Percentiles rank a stretch among this genome's conserved stretches.
Conservation (phyloP, 2,888 invertebrate species). For the Hyalella azteca region DNA sequence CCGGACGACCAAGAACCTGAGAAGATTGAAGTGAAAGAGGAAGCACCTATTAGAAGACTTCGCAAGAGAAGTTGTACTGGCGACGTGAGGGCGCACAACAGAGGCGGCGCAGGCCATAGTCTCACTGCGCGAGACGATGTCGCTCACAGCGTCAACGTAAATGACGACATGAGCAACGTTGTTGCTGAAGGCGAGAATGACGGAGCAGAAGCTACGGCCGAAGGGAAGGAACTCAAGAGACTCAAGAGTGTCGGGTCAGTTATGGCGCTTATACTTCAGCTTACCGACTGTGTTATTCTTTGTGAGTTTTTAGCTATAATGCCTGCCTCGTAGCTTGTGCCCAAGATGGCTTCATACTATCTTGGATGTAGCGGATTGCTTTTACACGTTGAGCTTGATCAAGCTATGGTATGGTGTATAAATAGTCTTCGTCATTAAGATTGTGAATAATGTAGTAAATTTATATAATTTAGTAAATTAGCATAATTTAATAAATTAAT, state of each 20-base stretch:
- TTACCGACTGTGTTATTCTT: neutral
- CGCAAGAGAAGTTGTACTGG: constrained; percentile 22
- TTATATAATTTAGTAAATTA: no score
- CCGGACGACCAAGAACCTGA: neutral
- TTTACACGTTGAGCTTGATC: no score
- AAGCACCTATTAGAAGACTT: neutral
- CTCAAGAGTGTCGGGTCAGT: constrained; percentile 57
- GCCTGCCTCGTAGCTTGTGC: neutral
- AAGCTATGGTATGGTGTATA: no score
- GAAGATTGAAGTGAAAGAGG: no score
- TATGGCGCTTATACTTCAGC: constrained; percentile 22
- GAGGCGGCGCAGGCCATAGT: neutral
- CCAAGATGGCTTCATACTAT: no score
- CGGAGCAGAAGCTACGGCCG: neutral
- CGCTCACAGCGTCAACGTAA: neutral
- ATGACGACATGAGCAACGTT: neutral
- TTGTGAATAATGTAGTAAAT: no score
- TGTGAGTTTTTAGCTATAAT: neutral
- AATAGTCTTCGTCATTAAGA: no score
- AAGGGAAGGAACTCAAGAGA: constrained; percentile 45
- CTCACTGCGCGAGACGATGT: neutral
- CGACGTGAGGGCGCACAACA: neutral
- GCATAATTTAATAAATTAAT: no score
- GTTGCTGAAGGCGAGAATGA: neutral
- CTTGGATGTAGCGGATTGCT: no score